Conservation (phyloP, 2,797 vertebrate species). For the Falco naumanni region DNA sequence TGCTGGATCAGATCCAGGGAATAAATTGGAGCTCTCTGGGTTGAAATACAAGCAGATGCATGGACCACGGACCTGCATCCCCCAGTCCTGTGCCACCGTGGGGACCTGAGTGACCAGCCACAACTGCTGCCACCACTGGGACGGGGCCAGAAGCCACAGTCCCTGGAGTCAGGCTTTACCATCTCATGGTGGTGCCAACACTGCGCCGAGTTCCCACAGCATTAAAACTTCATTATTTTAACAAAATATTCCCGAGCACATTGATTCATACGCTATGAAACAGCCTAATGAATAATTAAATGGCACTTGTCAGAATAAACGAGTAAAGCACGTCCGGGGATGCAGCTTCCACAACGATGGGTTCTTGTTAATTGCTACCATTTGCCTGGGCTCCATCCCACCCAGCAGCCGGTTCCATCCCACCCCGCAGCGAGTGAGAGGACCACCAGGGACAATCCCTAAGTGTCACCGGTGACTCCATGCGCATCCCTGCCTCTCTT, state of each 20-base stretch:
- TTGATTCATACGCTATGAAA: background rate
- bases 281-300: slow-evolving; percentile 53
- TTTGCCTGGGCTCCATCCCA: background rate
- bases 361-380: background rate
- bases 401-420: background rate
- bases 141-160: accelerated
- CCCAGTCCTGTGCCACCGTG: accelerated
- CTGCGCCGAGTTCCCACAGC: accelerated
- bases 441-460: background rate
- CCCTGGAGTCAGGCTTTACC: background rate
- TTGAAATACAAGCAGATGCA: background rate
- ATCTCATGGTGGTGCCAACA: accelerated
- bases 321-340: background rate
- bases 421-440: accelerated
- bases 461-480: background rate
- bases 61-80: accelerated
- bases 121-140: background rate
- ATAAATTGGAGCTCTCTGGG: background rate
- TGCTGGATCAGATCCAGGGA: background rate
- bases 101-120: background rate
- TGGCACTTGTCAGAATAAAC: slow-evolving; percentile 46
- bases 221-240: slow-evolving; percentile 20
- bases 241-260: background rate
- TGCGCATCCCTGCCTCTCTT: accelerated
- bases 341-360: background rate